These are phyloP conservation scores for Drosophila acutilabella DNA, from an alignment of 2,888 invertebrate species.

Conservation along the genomic window DNA sequence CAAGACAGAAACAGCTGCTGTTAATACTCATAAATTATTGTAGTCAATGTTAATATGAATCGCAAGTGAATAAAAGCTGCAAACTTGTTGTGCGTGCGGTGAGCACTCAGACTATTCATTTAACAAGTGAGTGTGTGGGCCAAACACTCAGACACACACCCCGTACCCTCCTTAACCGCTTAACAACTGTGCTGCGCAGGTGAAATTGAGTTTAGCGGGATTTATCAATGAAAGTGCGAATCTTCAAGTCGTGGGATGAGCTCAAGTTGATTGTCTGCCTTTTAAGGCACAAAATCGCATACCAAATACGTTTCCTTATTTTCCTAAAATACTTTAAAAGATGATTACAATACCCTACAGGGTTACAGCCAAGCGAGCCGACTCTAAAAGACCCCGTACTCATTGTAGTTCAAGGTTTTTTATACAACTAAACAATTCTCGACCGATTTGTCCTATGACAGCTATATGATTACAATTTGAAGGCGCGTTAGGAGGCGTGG, in stretches of 20 bases:
- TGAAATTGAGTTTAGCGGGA: constrained; percentile 43
- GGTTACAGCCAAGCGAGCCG: too few species aligned
- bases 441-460: too few species aligned
- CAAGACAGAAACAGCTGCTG: constrained; percentile 27
- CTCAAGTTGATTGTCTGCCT: not conserved
- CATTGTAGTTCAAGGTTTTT: too few species aligned
- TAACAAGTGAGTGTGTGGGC: constrained; percentile 20
- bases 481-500: too few species aligned
- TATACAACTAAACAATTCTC: too few species aligned
- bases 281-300: constrained; percentile 5
- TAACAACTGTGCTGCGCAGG: constrained; percentile 20
- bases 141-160: constrained; percentile 12
- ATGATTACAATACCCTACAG: not conserved
- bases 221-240: constrained; percentile 48
- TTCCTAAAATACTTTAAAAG: not conserved
- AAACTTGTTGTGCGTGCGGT: constrained; percentile 63
- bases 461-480: too few species aligned
- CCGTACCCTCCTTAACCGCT: not conserved
- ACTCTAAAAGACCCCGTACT: too few species aligned
- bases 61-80: constrained; percentile 46
- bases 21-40: constrained; percentile 46
- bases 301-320: constrained; percentile 5
- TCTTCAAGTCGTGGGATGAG: constrained; percentile 36
- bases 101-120: constrained; percentile 19
- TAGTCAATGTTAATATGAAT: constrained; percentile 55